These are phyloP conservation scores for Neelides sp. DNA, from an alignment of 1,140 invertebrate genomes.

Conservation along the genomic window DNA sequence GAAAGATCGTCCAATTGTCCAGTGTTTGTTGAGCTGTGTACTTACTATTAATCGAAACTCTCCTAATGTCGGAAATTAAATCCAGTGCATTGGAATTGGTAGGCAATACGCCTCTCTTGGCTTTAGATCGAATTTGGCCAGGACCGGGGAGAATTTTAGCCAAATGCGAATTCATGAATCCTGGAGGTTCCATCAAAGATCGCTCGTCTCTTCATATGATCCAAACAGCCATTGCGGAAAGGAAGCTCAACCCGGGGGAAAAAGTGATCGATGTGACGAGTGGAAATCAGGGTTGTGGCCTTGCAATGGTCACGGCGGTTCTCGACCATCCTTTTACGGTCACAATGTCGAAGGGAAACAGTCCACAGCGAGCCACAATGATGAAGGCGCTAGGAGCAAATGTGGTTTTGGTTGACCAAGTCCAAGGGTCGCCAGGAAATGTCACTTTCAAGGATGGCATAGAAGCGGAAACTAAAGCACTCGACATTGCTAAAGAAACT, in stretches of 20 bases:
- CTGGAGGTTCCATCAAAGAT: constrained; percentile 23
- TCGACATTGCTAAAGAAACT: constrained; percentile 9
- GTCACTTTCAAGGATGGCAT: constrained; percentile 19
- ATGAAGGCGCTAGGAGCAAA: constrained; percentile 37
- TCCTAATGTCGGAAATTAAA: constrained; percentile 16
- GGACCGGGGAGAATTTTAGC: constrained; percentile 22
- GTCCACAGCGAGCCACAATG: constrained; percentile 27
- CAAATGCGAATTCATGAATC: constrained; percentile 29
- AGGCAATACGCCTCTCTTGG: constrained; percentile 19
- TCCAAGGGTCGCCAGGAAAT: constrained; percentile 33
- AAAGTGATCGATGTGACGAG: constrained; percentile 40
- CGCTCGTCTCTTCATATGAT: constrained; percentile 29
- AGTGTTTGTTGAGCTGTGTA: no score
- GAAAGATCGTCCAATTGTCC: no score
- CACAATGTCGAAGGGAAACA: constrained; percentile 36
- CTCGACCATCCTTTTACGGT: constrained; percentile 39
- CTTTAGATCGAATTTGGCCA: constrained; percentile 21
- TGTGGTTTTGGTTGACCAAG: constrained; percentile 39
- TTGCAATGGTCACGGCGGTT: constrained; percentile 38
- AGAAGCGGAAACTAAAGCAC: constrained; percentile 8
- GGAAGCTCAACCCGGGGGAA: constrained; percentile 34
- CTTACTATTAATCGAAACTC: no score
- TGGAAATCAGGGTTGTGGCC: constrained; percentile 41
- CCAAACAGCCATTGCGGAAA: constrained; percentile 35
- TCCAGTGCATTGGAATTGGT: constrained; percentile 18